Conservation (phyloP, 2,113 vertebrate species). For the Platanista minor region DNA sequence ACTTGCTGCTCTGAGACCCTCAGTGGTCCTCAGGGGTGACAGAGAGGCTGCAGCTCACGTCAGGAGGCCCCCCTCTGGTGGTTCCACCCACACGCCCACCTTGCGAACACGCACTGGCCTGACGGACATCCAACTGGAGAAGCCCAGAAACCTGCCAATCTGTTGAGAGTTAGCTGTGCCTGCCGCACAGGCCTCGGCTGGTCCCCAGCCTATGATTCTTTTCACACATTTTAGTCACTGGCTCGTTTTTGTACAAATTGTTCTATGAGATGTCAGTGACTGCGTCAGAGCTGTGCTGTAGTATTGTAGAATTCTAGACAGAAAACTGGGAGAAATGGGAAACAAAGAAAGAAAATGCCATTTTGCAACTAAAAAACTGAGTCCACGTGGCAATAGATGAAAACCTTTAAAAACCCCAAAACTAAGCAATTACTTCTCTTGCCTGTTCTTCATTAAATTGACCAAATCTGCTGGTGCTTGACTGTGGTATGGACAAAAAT, state of each 20-base stretch:
- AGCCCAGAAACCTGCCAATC: not conserved
- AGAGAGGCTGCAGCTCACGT: accelerated
- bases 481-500: not conserved
- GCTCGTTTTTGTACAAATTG: no score
- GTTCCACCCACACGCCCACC: accelerated
- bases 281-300: accelerated
- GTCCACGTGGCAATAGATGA: not conserved
- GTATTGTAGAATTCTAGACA: accelerated
- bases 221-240: not conserved
- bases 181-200: accelerated
- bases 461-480: not conserved
- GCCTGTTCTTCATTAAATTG: not conserved
- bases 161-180: accelerated
- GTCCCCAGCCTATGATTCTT: not conserved
- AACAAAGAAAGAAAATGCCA: not conserved
- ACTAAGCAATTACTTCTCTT: not conserved
- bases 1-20: not conserved
- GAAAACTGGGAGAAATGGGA: not conserved
- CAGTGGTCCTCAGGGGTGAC: accelerated
- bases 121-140: not conserved
- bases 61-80: not conserved
- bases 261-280: not conserved
- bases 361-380: not conserved
- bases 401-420: not conserved
- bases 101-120: not conserved